These are phyloP conservation scores for Amphiura filiformis DNA, from an alignment of 35 echinoderm and acorn worm species.

Conservation along the genomic window DNA sequence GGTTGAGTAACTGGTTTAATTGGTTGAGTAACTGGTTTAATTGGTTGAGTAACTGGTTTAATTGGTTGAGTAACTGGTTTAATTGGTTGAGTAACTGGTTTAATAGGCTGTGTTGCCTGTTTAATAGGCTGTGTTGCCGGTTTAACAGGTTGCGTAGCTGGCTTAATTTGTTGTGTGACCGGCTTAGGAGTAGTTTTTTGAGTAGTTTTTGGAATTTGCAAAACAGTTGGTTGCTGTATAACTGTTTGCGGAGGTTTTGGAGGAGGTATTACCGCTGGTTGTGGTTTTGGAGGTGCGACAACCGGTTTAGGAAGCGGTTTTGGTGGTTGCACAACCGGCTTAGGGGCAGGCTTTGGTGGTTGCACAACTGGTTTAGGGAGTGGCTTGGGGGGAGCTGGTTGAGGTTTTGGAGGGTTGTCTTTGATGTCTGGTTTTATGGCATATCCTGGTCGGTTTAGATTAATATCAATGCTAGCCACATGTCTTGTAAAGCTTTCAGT, in stretches of 20 bases:
- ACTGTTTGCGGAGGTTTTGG: not conserved
- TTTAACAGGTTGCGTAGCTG: no score
- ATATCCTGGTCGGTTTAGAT: not conserved
- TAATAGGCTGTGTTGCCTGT: no score
- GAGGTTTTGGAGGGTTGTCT: not conserved
- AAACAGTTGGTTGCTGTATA: not conserved
- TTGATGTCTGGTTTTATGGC: not conserved
- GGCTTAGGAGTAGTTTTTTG: no score
- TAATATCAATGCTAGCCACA: not conserved
- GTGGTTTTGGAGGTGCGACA: not conserved
- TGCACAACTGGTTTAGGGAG: not conserved
- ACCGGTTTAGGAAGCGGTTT: not conserved
- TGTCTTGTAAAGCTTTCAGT: not conserved
- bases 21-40: no score
- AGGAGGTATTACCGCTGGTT: not conserved
- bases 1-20: no score
- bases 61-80: no score
- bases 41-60: no score
- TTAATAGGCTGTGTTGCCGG: no score
- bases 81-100: no score
- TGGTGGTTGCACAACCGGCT: not conserved
- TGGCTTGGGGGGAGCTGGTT: not conserved
- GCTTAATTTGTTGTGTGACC: no score
- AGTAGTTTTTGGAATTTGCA: not conserved
- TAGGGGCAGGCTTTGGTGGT: no score